Percentiles rank a stretch among this genome's conserved stretches.
phyloP scores from a whole-genome alignment of 2,888 invertebrate species.

The Teleogryllus oceanicus region DNA sequence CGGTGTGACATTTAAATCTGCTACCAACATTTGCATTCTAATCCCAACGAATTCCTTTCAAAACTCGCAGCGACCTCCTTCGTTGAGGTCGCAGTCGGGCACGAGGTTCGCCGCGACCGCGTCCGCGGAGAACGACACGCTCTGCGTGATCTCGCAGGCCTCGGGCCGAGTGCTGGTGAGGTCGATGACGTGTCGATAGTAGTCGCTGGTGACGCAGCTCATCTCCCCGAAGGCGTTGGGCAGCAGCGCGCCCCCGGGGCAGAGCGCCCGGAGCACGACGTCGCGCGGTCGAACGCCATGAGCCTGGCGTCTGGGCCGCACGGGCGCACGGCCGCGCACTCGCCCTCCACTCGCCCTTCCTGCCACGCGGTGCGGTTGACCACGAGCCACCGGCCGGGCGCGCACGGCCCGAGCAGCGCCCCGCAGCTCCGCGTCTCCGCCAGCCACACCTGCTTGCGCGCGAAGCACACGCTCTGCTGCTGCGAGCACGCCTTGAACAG shows the following conservation, averaged over 20 bases:
- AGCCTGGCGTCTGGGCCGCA: background rate
- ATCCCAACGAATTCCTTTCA: too few relatives aligned
- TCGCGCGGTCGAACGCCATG: background rate
- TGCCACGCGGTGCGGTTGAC: background rate
- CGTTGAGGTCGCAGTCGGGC: background rate
- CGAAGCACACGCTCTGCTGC: background rate
- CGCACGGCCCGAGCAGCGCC: background rate
- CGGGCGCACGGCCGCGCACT: background rate
- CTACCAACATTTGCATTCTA: too few relatives aligned
- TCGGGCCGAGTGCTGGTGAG: background rate
- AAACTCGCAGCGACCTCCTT: too few relatives aligned
- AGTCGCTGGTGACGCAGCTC: background rate
- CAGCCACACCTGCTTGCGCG: background rate
- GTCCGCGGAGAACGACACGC: background rate
- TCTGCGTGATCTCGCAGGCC: background rate
- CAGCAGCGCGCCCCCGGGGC: background rate
- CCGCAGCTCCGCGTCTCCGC: background rate
- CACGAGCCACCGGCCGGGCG: background rate
- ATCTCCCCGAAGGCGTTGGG: background rate
- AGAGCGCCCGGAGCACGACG: background rate
- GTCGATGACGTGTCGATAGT: background rate
- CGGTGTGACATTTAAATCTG: too few relatives aligned
- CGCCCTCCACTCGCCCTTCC: background rate
- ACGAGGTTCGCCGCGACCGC: background rate
- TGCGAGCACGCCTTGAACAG: background rate